Base-by-base conservation (phyloP, 1,140 invertebrate genomes). In the Pogonomyrmex californicus region DNA sequence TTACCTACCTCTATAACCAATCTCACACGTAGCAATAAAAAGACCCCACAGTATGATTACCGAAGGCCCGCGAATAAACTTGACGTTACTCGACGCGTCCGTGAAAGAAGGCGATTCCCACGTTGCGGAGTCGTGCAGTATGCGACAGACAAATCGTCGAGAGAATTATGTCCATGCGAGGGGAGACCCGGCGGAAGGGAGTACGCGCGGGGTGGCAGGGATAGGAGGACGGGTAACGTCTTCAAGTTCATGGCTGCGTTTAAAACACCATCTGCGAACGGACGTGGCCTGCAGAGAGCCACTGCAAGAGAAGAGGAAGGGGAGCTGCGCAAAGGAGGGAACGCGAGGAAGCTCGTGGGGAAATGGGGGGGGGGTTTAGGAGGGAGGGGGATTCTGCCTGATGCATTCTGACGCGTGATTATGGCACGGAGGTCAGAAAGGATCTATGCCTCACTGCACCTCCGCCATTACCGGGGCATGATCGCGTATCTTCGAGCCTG, bases 351-450 rank as follows among this genome's bases (percentile, higher is more conserved):
- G 77, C 5, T 51, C 9, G 47, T 30, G 54, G 62, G 58, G 70
- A 65, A 47, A 47, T 23, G 17, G 63, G 62, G 17, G 63, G 62
- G 54, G n/a, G 33, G 65, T 41, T 30, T 63, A 30, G 49, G 49
- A 56, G 77, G 63, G 68, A 81, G 79, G 88, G 78, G 60, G 83
- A 71, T 62, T 71, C 58, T 78, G 86, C 62, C 88, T 85, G 89
- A 88, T 90, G 88, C 89, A 90, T 91, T 91, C 89, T 90, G 87
- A 91, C 90, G 86, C 90, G 89, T 91, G 90, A 91, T 91, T 90
- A 90, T 91, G 86, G 85, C 89, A 91, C 89, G 89, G 86, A 90
- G 89, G 89, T 91, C 89, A 90, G 88, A 88, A 79, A 91, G 89
- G 89, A 91, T 90, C 89, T 91, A 91, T 90, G 89, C 89, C 86